These are phyloP conservation scores for Colletes gigas DNA, from an alignment of 1,140 invertebrate species.

Conservation along the genomic window DNA sequence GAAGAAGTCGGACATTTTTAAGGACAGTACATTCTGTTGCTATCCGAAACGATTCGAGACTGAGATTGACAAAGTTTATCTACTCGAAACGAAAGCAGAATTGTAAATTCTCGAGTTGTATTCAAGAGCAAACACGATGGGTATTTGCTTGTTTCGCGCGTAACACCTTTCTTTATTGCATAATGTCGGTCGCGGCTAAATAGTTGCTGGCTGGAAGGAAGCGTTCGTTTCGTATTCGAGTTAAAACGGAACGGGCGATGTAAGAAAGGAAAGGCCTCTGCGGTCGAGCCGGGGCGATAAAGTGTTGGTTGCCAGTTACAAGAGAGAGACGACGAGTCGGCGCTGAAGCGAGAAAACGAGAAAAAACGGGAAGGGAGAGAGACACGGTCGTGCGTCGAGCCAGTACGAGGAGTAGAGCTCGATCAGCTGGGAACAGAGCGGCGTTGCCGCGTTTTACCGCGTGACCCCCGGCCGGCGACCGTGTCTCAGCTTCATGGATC, in stretches of 20 bases:
- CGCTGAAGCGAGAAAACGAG: not conserved
- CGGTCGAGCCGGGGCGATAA: constrained; percentile 21
- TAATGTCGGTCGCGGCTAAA: constrained; percentile 11
- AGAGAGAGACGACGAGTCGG: constrained; percentile 3
- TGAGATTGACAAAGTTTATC: constrained; percentile 6
- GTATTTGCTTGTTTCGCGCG: no score
- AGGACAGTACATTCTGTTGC: not conserved
- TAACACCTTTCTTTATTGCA: constrained; percentile 28
- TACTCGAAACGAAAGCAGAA: not conserved
- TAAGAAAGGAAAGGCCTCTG: constrained; percentile 44
- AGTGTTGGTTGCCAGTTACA: constrained; percentile 42
- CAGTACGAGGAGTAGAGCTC: constrained; percentile 38
- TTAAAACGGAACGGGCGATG: constrained; percentile 14
- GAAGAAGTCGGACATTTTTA: constrained; percentile 5
- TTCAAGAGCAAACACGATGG: not conserved
- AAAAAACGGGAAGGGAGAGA: constrained; percentile 8
- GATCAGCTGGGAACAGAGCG: constrained; percentile 60
- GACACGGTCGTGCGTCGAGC: constrained; percentile 18
- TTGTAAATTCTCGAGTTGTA: not conserved
- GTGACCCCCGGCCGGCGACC: constrained; percentile 43
- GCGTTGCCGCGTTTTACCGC: constrained; percentile 34
- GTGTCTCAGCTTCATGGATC: constrained; percentile 44
- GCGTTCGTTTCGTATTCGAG: constrained; percentile 4
- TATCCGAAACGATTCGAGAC: not conserved
- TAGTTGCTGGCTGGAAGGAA: constrained; percentile 27